Base-by-base conservation (phyloP, 2,113 vertebrate genomes). In the Chamaea fasciata region DNA sequence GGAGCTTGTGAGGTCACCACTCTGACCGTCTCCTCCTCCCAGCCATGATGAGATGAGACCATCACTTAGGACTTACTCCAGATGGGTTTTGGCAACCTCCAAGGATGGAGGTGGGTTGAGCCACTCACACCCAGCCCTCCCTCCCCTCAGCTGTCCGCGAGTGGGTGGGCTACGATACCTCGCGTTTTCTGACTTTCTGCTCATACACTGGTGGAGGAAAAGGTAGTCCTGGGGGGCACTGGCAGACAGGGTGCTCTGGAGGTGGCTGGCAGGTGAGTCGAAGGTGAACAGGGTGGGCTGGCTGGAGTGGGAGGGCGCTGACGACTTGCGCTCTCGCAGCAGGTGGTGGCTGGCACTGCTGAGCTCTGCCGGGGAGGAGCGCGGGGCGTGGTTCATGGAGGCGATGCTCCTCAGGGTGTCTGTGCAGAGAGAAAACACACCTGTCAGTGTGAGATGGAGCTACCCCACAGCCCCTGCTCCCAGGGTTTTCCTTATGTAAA, bases 161-260 rank as follows among this genome's bases (percentile, higher is more conserved):
- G 26, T 4, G 6, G 26, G 30, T 3, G 31, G 39, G 42, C 23
- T 59, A 75, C 64, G 13, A 98, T 98, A 99, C 99, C 99, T 98
- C 70, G 98, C 35, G 1, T 98, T 99, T 96, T 99, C 99, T 2
- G 98, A 98, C 96, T 99, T 99, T 90, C 98, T 98, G 98, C 99
- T 99, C 98, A 99, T 98, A 96, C 99, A 99, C 96, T 99, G 99
- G 96, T 99, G 99, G 57, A 99, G 98, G 77, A 99, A 99, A 97
- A 99, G 99, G 97, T 99, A 99, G 96, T 99, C 99, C 97, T 99
- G 99, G 31, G 99, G 99, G 7, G 98, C 99, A 9, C 99, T 99
- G 98, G 99, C 98, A 18, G 99, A 99, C 96, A 99, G 96, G 49
- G 98, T 94, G 71, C 98, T 97, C 90, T 98, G 99, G 65, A 96